phyloP scores from a whole-genome alignment of 2,797 vertebrate genomes.

The Spinibarbus caldwelli region DNA sequence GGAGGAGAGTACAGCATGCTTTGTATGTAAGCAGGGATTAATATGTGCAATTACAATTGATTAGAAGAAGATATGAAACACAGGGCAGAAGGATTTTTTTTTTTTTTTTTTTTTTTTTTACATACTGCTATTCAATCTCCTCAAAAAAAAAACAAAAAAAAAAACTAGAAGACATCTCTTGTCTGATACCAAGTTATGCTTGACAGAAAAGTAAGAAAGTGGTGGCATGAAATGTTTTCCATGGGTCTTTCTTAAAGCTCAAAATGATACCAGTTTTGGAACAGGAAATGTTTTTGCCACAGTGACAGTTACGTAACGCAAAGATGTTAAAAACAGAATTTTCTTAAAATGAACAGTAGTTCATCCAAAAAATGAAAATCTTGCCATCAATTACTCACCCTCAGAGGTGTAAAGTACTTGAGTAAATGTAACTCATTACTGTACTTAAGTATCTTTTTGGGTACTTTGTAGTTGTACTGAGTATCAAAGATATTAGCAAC shows the following conservation, averaged over 20 bases:
- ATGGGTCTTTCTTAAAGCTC: background rate
- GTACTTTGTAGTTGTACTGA: no score
- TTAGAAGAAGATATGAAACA: background rate
- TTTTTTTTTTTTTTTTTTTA: background rate
- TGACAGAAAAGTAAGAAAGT: background rate
- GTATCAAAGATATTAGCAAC: no score
- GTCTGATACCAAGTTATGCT: background rate
- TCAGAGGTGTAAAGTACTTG: no score
- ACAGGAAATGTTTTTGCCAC: background rate
- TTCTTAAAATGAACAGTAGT: background rate
- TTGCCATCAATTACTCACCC: background rate
- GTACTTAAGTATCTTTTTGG: no score
- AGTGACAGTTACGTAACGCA: background rate
- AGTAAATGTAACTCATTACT: no score
- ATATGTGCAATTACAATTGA: background rate
- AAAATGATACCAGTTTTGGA: constrained; percentile 10
- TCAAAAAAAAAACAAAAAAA: background rate
- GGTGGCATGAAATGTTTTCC: background rate
- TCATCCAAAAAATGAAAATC: background rate
- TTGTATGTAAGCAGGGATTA: background rate
- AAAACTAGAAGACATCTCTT: background rate
- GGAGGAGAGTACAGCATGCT: background rate
- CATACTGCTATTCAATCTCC: background rate
- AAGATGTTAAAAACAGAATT: background rate
- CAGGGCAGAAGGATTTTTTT: background rate